Evolutionary conservation across 2,888 invertebrate species (phyloP).

Genomic region (Drosophila paranaensis): DNA sequence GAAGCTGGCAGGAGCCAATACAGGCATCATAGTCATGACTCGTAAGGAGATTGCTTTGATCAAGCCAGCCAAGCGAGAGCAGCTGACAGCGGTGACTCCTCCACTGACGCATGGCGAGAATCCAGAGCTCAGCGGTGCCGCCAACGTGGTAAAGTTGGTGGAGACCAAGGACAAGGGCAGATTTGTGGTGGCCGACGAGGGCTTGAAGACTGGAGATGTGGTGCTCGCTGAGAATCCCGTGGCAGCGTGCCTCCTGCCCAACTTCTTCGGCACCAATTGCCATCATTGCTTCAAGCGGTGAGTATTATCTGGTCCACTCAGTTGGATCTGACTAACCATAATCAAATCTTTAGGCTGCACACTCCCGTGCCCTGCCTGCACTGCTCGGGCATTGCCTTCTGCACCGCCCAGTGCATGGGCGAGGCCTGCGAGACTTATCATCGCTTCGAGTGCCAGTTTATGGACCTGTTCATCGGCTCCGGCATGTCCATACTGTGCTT

Average conservation of each 20-base stretch:
- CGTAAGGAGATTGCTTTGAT: constrained; percentile 85
- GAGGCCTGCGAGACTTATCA: constrained; percentile 89
- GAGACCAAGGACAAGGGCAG: constrained; percentile 88
- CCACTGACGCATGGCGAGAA: constrained; percentile 86
- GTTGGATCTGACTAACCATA: not conserved
- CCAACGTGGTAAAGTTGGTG: constrained; percentile 87
- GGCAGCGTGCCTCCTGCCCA: constrained; percentile 90
- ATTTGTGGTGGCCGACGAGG: constrained; percentile 88
- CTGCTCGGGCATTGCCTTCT: constrained; percentile 92
- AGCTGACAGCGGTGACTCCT: constrained; percentile 53
- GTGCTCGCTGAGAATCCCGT: constrained; percentile 90
- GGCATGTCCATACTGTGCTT: constrained; percentile 93
- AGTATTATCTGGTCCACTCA: not conserved
- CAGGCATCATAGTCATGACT: constrained; percentile 84
- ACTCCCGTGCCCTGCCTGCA: constrained; percentile 90
- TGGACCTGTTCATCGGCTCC: constrained; percentile 91
- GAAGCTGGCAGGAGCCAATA: constrained; percentile 86
- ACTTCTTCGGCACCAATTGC: constrained; percentile 91
- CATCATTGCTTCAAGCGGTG: constrained; percentile 92
- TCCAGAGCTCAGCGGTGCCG: constrained; percentile 86
- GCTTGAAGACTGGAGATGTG: constrained; percentile 88
- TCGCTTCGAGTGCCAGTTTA: constrained; percentile 90
- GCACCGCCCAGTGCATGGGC: constrained; percentile 88
- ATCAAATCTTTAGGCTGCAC: constrained; percentile 84
- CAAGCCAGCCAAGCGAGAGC: constrained; percentile 45